phyloP scores from a whole-genome alignment of 1,140 invertebrate species.

The Zaprionus kolodkinae region DNA sequence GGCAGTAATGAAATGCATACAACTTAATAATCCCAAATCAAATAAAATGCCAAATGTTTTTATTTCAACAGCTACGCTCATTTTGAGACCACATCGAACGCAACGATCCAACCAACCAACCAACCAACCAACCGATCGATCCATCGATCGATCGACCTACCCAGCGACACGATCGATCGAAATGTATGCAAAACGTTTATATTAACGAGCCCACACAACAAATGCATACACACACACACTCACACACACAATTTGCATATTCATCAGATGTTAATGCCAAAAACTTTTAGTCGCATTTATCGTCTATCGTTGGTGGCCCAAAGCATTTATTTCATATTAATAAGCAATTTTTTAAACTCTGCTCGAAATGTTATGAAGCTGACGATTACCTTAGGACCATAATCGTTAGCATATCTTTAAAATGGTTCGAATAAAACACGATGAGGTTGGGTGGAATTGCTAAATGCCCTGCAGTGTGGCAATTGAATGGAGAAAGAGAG shows the following conservation, averaged over 20 bases:
- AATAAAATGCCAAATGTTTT: constrained; percentile 82
- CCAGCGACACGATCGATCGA: neutral
- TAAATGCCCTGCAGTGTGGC: constrained; percentile 28
- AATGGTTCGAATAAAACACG: constrained; percentile 45
- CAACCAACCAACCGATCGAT: neutral
- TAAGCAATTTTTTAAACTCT: constrained; percentile 73
- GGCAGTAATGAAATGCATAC: constrained; percentile 79
- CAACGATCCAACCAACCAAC: neutral
- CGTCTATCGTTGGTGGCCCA: constrained; percentile 76
- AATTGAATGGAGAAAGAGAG: neutral
- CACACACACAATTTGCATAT: constrained; percentile 57
- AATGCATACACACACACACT: constrained; percentile 21
- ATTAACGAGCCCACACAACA: constrained; percentile 65
- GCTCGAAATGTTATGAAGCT: constrained; percentile 71
- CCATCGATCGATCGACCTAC: neutral
- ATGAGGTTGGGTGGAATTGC: constrained; percentile 9
- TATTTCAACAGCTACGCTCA: constrained; percentile 80
- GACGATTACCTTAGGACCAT: constrained; percentile 57
- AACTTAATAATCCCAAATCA: constrained; percentile 77
- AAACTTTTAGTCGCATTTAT: constrained; percentile 75
- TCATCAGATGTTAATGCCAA: constrained; percentile 76
- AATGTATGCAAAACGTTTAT: constrained; percentile 53
- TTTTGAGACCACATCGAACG: constrained; percentile 56
- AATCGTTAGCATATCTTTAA: constrained; percentile 53
- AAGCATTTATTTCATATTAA: constrained; percentile 79